Conservation (phyloP, 2,888 invertebrate species). For the Chymomyza amoena region DNA sequence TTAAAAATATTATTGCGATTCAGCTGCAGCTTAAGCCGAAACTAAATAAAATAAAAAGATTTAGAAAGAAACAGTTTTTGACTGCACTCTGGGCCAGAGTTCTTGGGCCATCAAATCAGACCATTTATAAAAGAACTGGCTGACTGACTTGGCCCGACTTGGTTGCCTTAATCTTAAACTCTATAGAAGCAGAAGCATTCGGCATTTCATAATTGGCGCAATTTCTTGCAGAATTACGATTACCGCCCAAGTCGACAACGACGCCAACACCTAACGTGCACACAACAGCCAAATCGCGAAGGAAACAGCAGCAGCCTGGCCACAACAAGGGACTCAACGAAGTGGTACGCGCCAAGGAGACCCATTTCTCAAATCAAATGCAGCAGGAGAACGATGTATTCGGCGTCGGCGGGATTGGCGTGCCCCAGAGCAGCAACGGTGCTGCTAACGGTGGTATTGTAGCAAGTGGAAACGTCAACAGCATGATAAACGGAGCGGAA, state of each 20-base stretch:
- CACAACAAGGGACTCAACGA: conserved; percentile 78
- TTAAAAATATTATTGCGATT: neutral
- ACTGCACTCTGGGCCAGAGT: neutral
- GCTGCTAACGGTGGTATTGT: conserved; percentile 36
- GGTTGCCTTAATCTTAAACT: too few relatives aligned
- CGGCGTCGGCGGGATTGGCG: conserved; percentile 49
- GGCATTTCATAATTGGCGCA: conserved; percentile 67
- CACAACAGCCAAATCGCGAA: conserved; percentile 76
- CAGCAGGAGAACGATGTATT: conserved; percentile 76
- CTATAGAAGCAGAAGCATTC: conserved; percentile 24
- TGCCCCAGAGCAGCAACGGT: conserved; percentile 32
- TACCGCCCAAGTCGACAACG: conserved; percentile 78
- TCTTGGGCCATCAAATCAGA: neutral
- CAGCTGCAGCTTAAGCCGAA: neutral
- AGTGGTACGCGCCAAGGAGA: conserved; percentile 78
- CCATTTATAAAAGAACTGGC: neutral
- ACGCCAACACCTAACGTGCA: conserved; percentile 75
- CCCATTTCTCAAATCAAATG: conserved; percentile 77
- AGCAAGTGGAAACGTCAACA: conserved; percentile 70
- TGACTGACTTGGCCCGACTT: neutral
- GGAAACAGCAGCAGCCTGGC: conserved; percentile 71
- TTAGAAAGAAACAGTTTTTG: neutral
- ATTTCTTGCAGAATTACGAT: conserved; percentile 77
- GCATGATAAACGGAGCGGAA: conserved; percentile 75
- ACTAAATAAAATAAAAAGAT: neutral